Percentiles rank a stretch among this genome's conserved stretches.
Conservation (phyloP, 2,888 invertebrate species). For the Orthosia incerta region DNA sequence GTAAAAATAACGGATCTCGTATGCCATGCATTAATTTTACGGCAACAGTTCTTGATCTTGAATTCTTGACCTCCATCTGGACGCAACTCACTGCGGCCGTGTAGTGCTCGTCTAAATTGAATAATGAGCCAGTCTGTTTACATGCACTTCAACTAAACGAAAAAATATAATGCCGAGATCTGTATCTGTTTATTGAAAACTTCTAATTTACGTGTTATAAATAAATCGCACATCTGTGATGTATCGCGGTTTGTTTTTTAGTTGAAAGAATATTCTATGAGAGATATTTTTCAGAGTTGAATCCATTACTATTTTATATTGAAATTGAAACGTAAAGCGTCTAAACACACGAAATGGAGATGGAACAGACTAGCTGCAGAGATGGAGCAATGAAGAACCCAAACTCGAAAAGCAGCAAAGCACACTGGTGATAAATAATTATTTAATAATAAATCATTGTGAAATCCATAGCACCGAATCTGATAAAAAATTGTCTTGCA, state of each 20-base stretch:
- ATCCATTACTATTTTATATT: neutral
- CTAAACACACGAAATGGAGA: neutral
- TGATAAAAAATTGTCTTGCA: neutral
- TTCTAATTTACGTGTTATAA: slow-evolving; percentile 26
- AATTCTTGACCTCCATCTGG: slow-evolving; percentile 9
- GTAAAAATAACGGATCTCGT: neutral
- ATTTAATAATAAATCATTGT: neutral
- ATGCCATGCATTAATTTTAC: neutral
- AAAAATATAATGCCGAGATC: slow-evolving; percentile 5
- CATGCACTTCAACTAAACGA: slow-evolving; percentile 24
- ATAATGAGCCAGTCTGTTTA: slow-evolving; percentile 33
- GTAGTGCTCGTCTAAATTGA: slow-evolving; percentile 21
- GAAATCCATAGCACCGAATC: neutral
- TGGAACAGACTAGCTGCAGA: too few relatives aligned
- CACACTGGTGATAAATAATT: neutral
- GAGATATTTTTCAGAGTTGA: slow-evolving; percentile 1
- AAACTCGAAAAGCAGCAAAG: neutral
- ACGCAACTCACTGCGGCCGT: neutral
- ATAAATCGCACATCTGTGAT: slow-evolving; percentile 27
- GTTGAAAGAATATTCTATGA: neutral
- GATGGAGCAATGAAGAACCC: neutral
- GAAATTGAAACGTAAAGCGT: neutral
- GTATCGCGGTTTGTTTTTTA: slow-evolving; percentile 16
- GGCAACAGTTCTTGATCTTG: slow-evolving; percentile 11
- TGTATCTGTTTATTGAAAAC: slow-evolving; percentile 15